Evolutionary conservation across 2,797 vertebrate genomes (phyloP).

Genomic region (Tenualosa thibaudeaui): DNA sequence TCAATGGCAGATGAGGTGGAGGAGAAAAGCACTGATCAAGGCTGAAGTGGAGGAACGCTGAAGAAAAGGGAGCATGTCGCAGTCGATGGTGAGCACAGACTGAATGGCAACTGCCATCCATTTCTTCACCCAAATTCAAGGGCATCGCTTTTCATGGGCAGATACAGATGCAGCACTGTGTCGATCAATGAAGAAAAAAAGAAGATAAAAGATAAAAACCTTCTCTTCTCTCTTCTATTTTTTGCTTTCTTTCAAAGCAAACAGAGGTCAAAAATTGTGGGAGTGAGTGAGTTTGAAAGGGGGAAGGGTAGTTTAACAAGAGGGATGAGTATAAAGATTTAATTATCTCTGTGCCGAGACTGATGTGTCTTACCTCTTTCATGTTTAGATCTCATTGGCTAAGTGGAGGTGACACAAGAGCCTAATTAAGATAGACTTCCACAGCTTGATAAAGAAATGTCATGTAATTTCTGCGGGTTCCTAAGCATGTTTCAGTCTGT

Average conservation of each 20-base stretch:
- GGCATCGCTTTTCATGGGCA: neutral
- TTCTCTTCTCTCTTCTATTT: neutral
- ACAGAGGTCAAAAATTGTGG: neutral
- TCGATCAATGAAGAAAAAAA: slow-evolving; percentile 10
- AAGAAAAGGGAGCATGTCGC: neutral
- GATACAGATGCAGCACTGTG: neutral
- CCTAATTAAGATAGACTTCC: slow-evolving; percentile 83
- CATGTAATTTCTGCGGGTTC: slow-evolving; percentile 80
- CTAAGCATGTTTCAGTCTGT: slow-evolving; percentile 78
- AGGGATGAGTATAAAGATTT: slow-evolving; percentile 45
- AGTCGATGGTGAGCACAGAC: neutral
- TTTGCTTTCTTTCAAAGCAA: neutral
- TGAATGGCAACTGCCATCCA: slow-evolving; percentile 4
- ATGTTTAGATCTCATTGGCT: slow-evolving; percentile 49
- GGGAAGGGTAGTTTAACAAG: slow-evolving; percentile 21
- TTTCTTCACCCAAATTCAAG: slow-evolving; percentile 11
- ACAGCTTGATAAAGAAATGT: slow-evolving; percentile 81
- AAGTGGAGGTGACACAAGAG: slow-evolving; percentile 52
- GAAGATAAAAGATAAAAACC: neutral
- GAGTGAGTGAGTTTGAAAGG: neutral
- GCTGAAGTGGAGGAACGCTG: neutral
- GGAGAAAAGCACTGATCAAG: slow-evolving; percentile 19
- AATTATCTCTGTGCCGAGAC: slow-evolving; percentile 44
- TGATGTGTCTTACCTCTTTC: slow-evolving; percentile 48
- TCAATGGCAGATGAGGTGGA: slow-evolving; percentile 52